A percentile compares a stretch with the other conserved stretches of the same genome.
phyloP scores from a whole-genome alignment of 2,888 invertebrate genomes.

The Diabrotica balteata region DNA sequence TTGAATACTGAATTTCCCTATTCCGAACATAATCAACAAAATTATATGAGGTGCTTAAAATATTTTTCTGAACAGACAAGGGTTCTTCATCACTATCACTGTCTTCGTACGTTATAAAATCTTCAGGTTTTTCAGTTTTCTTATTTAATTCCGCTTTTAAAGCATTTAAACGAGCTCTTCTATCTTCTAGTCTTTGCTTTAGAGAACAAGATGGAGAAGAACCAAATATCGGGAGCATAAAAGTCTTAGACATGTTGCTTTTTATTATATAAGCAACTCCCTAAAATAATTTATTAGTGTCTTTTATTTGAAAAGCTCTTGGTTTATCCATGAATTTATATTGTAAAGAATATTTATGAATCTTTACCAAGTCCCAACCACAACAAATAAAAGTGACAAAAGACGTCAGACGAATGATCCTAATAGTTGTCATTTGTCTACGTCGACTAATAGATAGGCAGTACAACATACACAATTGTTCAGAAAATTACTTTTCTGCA shows the following conservation, averaged over 20 bases:
- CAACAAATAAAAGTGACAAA: too few species aligned
- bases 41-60: slow-evolving; percentile 81
- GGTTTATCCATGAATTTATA: too few species aligned
- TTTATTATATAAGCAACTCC: too few species aligned
- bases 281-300: too few species aligned
- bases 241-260: slow-evolving; percentile 72
- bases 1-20: slow-evolving; percentile 75
- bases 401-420: too few species aligned
- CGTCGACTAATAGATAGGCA: too few species aligned
- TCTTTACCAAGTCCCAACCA: too few species aligned
- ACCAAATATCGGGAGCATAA: slow-evolving; percentile 75
- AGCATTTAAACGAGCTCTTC: slow-evolving; percentile 72
- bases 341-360: too few species aligned
- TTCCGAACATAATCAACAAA: slow-evolving; percentile 85
- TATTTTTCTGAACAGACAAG: slow-evolving; percentile 73
- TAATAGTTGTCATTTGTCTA: too few species aligned
- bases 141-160: slow-evolving; percentile 74
- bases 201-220: slow-evolving; percentile 80
- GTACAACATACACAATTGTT: too few species aligned
- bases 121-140: slow-evolving; percentile 87
- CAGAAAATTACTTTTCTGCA: too few species aligned
- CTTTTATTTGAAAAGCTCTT: too few species aligned
- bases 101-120: slow-evolving; percentile 88
- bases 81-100: slow-evolving; percentile 88
- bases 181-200: slow-evolving; percentile 75